phyloP scores from a whole-genome alignment of 2,888 invertebrate genomes.

The Caenorhabditis sp. region DNA sequence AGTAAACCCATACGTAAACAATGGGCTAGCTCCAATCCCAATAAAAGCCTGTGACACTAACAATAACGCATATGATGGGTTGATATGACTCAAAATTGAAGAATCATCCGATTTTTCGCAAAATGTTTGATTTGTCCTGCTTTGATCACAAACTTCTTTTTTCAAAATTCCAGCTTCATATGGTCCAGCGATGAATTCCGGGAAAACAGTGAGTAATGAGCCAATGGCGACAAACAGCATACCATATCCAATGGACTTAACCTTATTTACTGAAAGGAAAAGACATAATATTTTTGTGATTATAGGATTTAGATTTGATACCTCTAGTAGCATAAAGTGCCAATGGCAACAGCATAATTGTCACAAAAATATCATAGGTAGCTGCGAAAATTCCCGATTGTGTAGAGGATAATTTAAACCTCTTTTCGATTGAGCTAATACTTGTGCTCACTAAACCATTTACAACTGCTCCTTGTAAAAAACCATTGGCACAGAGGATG shows the following conservation, averaged over 20 bases:
- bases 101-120: not conserved
- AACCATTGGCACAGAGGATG: slow-evolving; percentile 46
- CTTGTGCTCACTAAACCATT: slow-evolving; percentile 56
- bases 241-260: slow-evolving; percentile 46
- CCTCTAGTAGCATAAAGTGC: slow-evolving; percentile 46
- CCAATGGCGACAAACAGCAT: slow-evolving; percentile 56
- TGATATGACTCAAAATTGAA: not conserved
- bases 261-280: slow-evolving; percentile 51
- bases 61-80: slow-evolving; percentile 41
- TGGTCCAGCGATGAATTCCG: slow-evolving; percentile 49
- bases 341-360: slow-evolving; percentile 51
- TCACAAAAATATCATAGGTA: slow-evolving; percentile 54
- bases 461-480: slow-evolving; percentile 57
- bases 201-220: slow-evolving; percentile 44
- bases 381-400: slow-evolving; percentile 55
- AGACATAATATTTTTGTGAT: not conserved
- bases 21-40: slow-evolving; percentile 53
- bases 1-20: slow-evolving; percentile 59
- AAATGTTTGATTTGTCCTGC: slow-evolving; percentile 13
- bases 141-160: slow-evolving; percentile 22
- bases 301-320: slow-evolving; percentile 1
- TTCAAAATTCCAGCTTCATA: slow-evolving; percentile 31
- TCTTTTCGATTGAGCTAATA: slow-evolving; percentile 56
- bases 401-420: slow-evolving; percentile 52
- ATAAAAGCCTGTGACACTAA: slow-evolving; percentile 52